phyloP scores from a whole-genome alignment of 2,888 invertebrate genomes.

The Sesamia inferens region DNA sequence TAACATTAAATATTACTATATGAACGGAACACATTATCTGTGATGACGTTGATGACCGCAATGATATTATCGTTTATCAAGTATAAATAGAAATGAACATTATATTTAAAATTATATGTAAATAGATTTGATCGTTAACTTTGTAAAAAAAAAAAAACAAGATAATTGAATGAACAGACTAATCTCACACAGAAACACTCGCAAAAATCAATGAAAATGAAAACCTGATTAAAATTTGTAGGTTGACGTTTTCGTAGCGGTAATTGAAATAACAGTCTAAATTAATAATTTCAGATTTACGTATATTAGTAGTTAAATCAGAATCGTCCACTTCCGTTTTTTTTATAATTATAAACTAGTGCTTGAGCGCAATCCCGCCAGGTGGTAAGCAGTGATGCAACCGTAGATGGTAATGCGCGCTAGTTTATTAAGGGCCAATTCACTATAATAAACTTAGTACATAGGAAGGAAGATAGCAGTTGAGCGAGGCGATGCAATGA shows the following conservation, averaged over 20 bases:
- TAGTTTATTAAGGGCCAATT: too few species aligned
- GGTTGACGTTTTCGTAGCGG: background rate
- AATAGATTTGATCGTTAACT: too few species aligned
- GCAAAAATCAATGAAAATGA: background rate
- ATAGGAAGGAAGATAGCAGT: too few species aligned
- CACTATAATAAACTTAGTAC: too few species aligned
- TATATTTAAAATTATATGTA: too few species aligned
- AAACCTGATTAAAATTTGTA: background rate
- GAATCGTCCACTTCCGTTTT: constrained; percentile 3
- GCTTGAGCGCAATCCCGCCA: too few species aligned
- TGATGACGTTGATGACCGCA: background rate
- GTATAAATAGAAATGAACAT: background rate
- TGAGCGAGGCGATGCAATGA: too few species aligned
- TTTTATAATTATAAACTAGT: background rate
- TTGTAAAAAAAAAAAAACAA: too few species aligned
- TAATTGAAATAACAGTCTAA: background rate
- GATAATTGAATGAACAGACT: too few species aligned
- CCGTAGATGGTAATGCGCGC: too few species aligned
- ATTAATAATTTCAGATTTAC: constrained; percentile 1
- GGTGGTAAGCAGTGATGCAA: too few species aligned
- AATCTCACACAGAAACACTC: background rate
- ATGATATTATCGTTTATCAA: background rate
- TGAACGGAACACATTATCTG: background rate
- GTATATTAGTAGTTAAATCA: constrained; percentile 19
- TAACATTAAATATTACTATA: background rate